Base-by-base conservation (phyloP, 2,113 vertebrate species). In the Leptobrachium ailaonicum region DNA sequence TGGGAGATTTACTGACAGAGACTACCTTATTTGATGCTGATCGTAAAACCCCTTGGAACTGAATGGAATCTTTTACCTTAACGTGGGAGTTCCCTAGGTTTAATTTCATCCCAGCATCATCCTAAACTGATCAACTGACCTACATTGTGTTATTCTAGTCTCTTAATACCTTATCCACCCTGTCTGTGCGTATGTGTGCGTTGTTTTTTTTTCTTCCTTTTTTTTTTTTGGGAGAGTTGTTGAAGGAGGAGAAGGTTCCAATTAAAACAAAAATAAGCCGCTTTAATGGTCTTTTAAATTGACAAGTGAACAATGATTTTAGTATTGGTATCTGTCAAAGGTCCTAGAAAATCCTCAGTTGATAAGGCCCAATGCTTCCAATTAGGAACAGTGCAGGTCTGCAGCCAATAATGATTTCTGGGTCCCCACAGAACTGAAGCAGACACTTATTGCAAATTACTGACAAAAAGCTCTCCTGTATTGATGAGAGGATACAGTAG, bases 311-410 rank as follows among this genome's bases (percentile, higher is more conserved):
- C 96, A 98, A 97, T 97, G 96, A 98, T 98, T 98, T 98, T 96
- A 90, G 94, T 96, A 97, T 97, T 93, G 96, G 96, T 96, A 95
- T 95, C 96, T 98, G 97, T 98, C 97, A 98, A 96, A 97, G 96
- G 96, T 96, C 95, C 93, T 85, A 88, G 95, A 95, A 98, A 98
- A 98, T 95, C 95, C 94, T 92, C 92, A 86, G 91, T 92, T 98
- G 97, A 99, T 98, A 96, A 97, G 95, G 96, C 97, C 97, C 97
- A 98, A 98, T 88, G 97, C 97, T 97, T 95, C 97, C 97, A 99
- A 99, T 99, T 99, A 99, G 95, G 92, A 93, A 90, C 90, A 72
- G 90, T 85, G 94, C 89, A 89, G 92, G 94, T 94, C 95, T 92
- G 95, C 95, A 89, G 95, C 94, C 94, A 86, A 94, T 98, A 98